phyloP scores from a whole-genome alignment of 2,888 invertebrate genomes.

The Druceiella hillmani region DNA sequence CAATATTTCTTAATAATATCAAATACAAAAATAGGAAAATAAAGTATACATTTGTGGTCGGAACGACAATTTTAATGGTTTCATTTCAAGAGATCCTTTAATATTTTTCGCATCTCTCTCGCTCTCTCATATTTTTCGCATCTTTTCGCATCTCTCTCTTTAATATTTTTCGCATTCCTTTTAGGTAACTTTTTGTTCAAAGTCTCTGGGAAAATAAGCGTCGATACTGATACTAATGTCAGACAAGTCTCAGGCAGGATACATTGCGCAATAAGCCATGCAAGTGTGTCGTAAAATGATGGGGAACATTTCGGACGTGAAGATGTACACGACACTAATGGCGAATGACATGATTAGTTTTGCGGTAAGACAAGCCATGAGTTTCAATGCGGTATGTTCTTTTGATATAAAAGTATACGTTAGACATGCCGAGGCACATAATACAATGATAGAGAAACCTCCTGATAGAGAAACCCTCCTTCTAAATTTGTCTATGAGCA shows the following conservation, averaged over 20 bases:
- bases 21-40: no score
- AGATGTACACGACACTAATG: neutral
- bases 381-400: neutral
- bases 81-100: no score
- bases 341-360: neutral
- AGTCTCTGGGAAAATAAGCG: conserved; percentile 41
- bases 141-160: no score
- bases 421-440: no score
- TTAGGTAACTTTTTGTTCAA: conserved; percentile 36
- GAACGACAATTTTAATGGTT: no score
- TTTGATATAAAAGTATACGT: conserved; percentile 50
- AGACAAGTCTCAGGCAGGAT: conserved; percentile 28
- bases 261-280: neutral
- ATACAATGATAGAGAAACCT: no score
- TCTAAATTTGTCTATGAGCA: conserved; percentile 50
- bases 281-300: conserved; percentile 3
- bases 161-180: no score
- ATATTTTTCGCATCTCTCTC: no score
- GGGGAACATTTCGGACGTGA: conserved; percentile 2
- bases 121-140: no score
- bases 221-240: conserved; percentile 32
- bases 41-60: no score
- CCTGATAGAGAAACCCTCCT: conserved; percentile 44
- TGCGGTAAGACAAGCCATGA: neutral
- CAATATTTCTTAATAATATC: no score